A percentile compares a stretch with the other conserved stretches of the same genome.
Evolutionary conservation across 2,113 vertebrate species (phyloP).

Genomic region (Aegithalos caudatus): DNA sequence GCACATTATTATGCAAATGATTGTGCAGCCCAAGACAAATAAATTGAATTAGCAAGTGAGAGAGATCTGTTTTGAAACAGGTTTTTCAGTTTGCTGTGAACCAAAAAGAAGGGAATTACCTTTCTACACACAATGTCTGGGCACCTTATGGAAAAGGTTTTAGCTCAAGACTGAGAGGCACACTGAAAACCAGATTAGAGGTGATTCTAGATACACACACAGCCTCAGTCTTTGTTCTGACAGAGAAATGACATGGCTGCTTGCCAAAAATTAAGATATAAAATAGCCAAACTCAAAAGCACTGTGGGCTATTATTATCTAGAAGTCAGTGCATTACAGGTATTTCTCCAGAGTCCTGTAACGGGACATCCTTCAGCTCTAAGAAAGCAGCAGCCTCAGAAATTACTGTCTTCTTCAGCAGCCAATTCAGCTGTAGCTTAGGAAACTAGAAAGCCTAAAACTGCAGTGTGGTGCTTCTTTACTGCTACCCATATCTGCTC

Average conservation of each 20-base stretch:
- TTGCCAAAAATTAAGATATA: neutral
- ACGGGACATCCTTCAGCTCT: neutral
- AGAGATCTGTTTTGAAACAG: neutral
- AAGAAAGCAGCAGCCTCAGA: neutral
- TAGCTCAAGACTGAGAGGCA: neutral
- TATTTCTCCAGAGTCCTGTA: neutral
- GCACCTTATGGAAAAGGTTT: neutral
- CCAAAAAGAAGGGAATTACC: neutral
- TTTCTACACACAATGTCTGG: neutral
- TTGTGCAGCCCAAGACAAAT: neutral
- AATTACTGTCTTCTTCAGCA: neutral
- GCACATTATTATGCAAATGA: neutral
- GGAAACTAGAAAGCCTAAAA: neutral
- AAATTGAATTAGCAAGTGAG: neutral
- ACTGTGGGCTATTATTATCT: neutral
- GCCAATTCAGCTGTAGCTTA: neutral
- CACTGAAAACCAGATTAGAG: neutral
- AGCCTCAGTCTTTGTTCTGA: neutral
- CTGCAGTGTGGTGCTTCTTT: neutral
- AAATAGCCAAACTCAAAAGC: neutral
- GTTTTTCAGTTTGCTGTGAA: neutral
- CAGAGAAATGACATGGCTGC: neutral
- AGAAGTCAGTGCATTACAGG: neutral
- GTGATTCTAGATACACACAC: rapidly evolving
- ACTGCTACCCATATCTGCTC: too few relatives aligned